Percentiles rank a stretch among this genome's conserved stretches.
Evolutionary conservation across 2,113 vertebrate genomes (phyloP).

Genomic region (Nansenia antarctica): DNA sequence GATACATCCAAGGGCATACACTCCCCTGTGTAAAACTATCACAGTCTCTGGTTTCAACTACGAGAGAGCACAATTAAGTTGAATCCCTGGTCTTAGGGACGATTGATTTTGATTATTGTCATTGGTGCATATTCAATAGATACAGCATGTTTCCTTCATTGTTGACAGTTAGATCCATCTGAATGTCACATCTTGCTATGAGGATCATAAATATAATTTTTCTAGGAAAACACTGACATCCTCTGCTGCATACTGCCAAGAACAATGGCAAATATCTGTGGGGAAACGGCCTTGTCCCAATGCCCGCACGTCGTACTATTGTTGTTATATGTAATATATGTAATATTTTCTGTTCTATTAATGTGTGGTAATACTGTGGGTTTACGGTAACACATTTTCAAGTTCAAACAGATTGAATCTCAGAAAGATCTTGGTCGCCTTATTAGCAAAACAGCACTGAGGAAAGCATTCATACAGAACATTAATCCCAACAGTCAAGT

Average conservation of each 20-base stretch:
- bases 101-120: neutral
- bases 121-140: neutral
- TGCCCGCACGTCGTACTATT: too few species aligned
- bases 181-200: too few species aligned
- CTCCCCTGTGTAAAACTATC: slow-evolving; percentile 40
- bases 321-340: too few species aligned
- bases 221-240: neutral
- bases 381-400: too few species aligned
- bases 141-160: neutral
- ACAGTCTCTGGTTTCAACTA: slow-evolving; percentile 42
- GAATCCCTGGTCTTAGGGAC: neutral
- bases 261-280: too few species aligned
- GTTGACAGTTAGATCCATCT: neutral
- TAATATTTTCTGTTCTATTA: too few species aligned
- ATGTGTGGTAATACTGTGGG: too few species aligned
- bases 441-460: slow-evolving; percentile 32
- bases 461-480: slow-evolving; percentile 17
- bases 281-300: too few species aligned
- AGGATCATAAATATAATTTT: too few species aligned
- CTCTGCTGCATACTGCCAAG: neutral
- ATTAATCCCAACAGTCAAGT: slow-evolving; percentile 37
- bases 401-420: too few species aligned
- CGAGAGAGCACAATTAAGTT: slow-evolving; percentile 10
- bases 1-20: slow-evolving; percentile 51
- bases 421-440: neutral